Evolutionary conservation across 2,888 invertebrate species (phyloP), one percentile per base, ranked within the genome.

Genomic region (Mayetiola destructor): DNA sequence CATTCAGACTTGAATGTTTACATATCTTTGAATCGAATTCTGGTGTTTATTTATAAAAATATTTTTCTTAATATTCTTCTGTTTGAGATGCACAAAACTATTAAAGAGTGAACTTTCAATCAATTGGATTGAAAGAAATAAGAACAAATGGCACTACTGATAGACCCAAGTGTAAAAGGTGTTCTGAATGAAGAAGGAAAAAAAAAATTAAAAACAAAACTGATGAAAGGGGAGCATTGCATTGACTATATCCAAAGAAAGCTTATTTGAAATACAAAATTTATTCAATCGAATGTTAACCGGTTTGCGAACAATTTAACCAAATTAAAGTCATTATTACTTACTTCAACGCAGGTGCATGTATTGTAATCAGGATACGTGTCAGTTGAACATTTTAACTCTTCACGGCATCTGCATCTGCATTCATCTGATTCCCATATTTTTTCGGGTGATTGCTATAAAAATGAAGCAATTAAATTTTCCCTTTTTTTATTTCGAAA

Each of bases 371-470:
- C 79, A 65, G 78, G 83, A 61, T 69, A 71, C 57, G 72, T 77
- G 48, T 81, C 82, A 2, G 80, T 79, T 23, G 78, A 77, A 68
- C 84, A 85, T 36, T 75, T 73, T 23, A 70, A 65, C 10, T 67
- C 65, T 30, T 76, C 73, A 36, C 77, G 72, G 63, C 84, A 84
- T 55, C 73, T 69, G 63, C 84, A 85, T 12, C 72, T 66, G 64
- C 84, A 85, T 1, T 69, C 67, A 6, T 74, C 67, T 8, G 76
- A 70, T 64, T 83, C 77, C 84, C 84, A 85, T 20, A 77, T 66
- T 67, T 80, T 82, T 14, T 69, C 71, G 0, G 65, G 66, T 23
- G 70, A 72, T 55, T 74, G 68, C 60, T 74, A 72, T 57, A 68
- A 64, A 54, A 35, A 48, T 55, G 18, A 8, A 27, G 2, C 16